Evolutionary conservation across 2,113 vertebrate species (phyloP).

Genomic region (Phyllopteryx taeniolatus): DNA sequence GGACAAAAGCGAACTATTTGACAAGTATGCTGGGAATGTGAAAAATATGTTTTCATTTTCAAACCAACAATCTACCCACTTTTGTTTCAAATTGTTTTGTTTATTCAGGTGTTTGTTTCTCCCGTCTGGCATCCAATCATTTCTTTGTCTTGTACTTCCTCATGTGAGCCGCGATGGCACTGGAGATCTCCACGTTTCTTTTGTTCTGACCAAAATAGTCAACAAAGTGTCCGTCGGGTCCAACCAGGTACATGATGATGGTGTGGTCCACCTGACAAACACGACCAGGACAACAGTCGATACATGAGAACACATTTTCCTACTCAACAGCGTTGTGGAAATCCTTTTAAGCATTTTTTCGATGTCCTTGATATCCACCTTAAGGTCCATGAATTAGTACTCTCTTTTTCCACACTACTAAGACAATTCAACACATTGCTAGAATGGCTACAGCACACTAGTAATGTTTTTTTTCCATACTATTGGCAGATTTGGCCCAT

Average conservation of each 20-base stretch:
- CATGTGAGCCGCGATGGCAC: slow-evolving; percentile 84
- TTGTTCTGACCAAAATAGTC: slow-evolving; percentile 98
- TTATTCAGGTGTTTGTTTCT: background rate
- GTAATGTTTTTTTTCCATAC: too few relatives aligned
- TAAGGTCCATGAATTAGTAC: too few relatives aligned
- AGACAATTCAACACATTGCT: too few relatives aligned
- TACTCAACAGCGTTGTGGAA: background rate
- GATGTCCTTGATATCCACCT: too few relatives aligned
- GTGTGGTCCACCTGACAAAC: slow-evolving; percentile 89
- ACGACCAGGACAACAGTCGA: background rate
- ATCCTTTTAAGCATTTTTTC: background rate
- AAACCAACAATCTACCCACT: background rate
- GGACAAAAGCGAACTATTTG: background rate
- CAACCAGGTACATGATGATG: slow-evolving; percentile 96
- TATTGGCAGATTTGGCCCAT: too few relatives aligned
- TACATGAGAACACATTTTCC: background rate
- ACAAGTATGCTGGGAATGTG: background rate
- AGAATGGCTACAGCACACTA: too few relatives aligned
- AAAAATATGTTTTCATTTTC: background rate
- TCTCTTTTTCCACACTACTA: too few relatives aligned
- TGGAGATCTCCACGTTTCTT: slow-evolving; percentile 78
- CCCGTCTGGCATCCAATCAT: slow-evolving; percentile 13
- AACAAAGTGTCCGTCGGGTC: slow-evolving; percentile 85
- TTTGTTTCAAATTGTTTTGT: background rate
- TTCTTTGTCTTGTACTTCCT: slow-evolving; percentile 73